phyloP scores from a whole-genome alignment of 2,888 invertebrate genomes.

The Rhogogaster chlorosoma region DNA sequence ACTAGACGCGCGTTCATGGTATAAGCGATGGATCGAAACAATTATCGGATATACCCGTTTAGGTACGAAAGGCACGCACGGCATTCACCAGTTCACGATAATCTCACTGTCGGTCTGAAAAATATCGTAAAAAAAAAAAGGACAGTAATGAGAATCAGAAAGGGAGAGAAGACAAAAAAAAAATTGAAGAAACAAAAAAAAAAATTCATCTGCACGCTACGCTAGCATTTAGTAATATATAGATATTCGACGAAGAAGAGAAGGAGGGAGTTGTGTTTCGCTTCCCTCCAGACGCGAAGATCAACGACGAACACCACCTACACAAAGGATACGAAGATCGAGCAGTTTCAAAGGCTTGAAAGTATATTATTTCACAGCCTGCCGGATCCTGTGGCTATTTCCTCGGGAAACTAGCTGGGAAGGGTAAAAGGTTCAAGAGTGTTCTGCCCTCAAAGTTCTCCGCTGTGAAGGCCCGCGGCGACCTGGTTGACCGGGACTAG shows the following conservation, averaged over 20 bases:
- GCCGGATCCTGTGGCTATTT: slow-evolving; percentile 19
- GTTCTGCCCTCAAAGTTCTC: neutral
- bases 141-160: slow-evolving; percentile 8
- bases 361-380: slow-evolving; percentile 22
- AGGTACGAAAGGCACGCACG: slow-evolving; percentile 3
- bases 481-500: slow-evolving; percentile 55
- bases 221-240: neutral
- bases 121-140: slow-evolving; percentile 36
- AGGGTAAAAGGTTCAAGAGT: slow-evolving; percentile 20
- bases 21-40: slow-evolving; percentile 2
- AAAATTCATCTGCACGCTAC: neutral
- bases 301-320: neutral
- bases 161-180: slow-evolving; percentile 24
- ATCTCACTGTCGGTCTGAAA: slow-evolving; percentile 33
- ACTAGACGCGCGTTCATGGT: neutral
- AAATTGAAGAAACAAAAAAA: neutral
- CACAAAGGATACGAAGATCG: neutral
- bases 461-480: neutral
- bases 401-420: slow-evolving; percentile 14
- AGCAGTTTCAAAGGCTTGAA: neutral
- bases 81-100: neutral
- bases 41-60: slow-evolving; percentile 19
- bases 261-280: neutral
- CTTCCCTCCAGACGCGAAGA: neutral
- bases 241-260: neutral